These are phyloP conservation scores for Urocyon cinereoargenteus DNA, from an alignment of 2,797 vertebrate genomes.

Conservation along the genomic window DNA sequence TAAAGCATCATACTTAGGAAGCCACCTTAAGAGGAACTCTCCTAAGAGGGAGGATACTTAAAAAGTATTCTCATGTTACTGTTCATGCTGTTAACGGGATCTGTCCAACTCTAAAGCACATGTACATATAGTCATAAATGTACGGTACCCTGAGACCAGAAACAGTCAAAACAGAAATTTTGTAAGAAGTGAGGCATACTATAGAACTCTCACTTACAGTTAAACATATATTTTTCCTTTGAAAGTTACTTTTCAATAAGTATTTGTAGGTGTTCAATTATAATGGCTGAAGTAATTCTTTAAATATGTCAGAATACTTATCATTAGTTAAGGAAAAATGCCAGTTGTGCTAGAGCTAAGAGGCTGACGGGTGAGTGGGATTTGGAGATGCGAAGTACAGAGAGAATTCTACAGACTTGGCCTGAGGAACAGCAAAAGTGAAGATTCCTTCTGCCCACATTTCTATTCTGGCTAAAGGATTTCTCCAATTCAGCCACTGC, in stretches of 20 bases:
- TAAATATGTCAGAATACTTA: not conserved
- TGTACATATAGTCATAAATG: not conserved
- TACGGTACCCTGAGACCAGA: not conserved
- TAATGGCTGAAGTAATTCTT: slow-evolving; percentile 12
- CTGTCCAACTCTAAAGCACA: not conserved
- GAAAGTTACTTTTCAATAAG: not conserved
- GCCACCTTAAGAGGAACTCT: not conserved
- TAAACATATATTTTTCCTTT: not conserved
- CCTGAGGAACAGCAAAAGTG: not conserved
- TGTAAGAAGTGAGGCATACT: not conserved
- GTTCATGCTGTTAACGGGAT: not conserved
- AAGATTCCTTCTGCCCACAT: not conserved
- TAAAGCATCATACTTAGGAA: not conserved
- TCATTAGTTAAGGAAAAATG: slow-evolving; percentile 21
- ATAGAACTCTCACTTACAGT: not conserved
- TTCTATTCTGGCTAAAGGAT: not conserved
- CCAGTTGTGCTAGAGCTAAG: not conserved
- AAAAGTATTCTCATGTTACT: not conserved
- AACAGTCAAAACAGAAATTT: not conserved
- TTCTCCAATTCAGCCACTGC: not conserved
- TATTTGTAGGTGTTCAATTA: not conserved
- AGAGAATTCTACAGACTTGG: not conserved
- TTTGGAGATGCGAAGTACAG: not conserved
- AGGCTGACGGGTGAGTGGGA: not conserved
- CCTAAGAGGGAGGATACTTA: not conserved